Conservation (phyloP, 2,797 vertebrate species). For the Notamacropus eugenii region DNA sequence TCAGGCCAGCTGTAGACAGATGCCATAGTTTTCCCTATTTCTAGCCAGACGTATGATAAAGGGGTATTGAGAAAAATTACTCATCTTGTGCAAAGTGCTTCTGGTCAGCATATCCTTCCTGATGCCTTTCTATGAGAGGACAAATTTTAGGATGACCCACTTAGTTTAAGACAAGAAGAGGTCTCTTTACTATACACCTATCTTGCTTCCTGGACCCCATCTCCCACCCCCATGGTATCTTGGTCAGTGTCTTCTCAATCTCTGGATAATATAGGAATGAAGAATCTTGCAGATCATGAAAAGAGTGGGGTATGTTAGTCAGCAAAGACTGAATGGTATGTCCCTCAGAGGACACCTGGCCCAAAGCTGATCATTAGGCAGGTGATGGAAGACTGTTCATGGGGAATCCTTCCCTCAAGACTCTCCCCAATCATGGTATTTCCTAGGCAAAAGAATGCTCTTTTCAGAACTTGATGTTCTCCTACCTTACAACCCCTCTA, state of each 20-base stretch:
- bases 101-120: not conserved
- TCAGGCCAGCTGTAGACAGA: not conserved
- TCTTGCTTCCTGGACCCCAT: not conserved
- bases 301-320: not conserved
- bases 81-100: not conserved
- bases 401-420: not conserved
- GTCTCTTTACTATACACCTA: not conserved
- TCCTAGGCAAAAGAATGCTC: not conserved
- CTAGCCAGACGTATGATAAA: not conserved
- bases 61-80: not conserved
- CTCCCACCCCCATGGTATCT: not conserved
- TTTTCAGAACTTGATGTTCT: not conserved
- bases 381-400: not conserved
- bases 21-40: not conserved
- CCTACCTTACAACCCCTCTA: not conserved
- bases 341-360: not conserved
- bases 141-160: not conserved
- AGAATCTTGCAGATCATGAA: not conserved
- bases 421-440: not conserved
- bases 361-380: not conserved
- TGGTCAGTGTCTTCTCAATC: not conserved
- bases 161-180: not conserved
- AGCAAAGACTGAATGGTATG: not conserved
- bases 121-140: not conserved
- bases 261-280: not conserved